Base-by-base conservation (phyloP, 2,113 vertebrate species). In the Chroicocephalus ridibundus region DNA sequence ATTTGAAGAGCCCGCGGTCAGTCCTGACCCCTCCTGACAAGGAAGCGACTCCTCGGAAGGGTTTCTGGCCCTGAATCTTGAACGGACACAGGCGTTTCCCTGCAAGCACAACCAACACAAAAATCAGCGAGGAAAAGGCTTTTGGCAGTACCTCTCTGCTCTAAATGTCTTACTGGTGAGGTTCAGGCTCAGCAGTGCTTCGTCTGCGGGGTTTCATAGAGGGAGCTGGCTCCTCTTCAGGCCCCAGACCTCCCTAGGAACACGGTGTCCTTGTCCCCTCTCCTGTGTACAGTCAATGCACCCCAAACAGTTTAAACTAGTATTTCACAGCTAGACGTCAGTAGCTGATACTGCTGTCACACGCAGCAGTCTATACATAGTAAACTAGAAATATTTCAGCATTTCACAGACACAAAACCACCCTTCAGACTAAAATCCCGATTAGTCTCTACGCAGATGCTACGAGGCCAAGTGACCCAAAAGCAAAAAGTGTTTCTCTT, bases 41-140 rank as follows among this genome's bases (percentile, higher is more conserved):
- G 27, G 27, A 13, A 32, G 9, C 8, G 19, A 1, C 27, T 44
- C 3, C 44, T 22, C 44, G 13, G 25, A 9, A 47, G 44, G 8
- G 25, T 4, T 19, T 13, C n/a, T 26, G 49, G 21, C 6, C 27
- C 2, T 0, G 4, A 19, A 2, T 2, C 32, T 6, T 0, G 6
- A 8, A 47, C 24, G 38, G 47, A 5, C 10, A 2, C 9, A 2
- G 38, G 5, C 9, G 40, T 17, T 49, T 5, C 66, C 20, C 66
- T 31, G 36, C 66, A 74, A 57, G 60, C 25, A 44, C 66, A 34
- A 16, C 36, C 70, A 36, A 34, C 51, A 46, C 25, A 32, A 34
- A 49, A 25, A 54, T 1, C 19, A 31, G 64, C 0, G 0, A 27
- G 71, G 26, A 42, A 54, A 19, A 34, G 21, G 22, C 52, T 55